Evolutionary conservation across 2,797 vertebrate genomes (phyloP), one percentile per base, ranked within the genome.

Genomic region (Poeciliopsis turneri): DNA sequence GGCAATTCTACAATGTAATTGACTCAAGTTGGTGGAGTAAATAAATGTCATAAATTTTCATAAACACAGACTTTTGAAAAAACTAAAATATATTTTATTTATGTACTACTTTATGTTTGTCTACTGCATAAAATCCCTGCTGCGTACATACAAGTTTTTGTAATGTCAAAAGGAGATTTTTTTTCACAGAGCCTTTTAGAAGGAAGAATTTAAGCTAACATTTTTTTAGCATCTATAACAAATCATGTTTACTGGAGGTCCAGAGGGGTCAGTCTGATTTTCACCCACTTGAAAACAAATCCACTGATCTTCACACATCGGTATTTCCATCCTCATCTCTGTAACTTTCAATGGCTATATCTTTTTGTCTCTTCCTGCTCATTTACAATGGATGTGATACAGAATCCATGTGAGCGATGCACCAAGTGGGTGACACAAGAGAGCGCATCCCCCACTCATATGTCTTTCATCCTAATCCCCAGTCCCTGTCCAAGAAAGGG

Each of bases 401-500:
- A 79, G 85, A 90, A 86, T 86, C 75, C 78, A 28, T 72, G 76
- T 78, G 85, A 89, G 79, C 78, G 79, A 90, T 88, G 87, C 77
- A 82, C 80, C 86, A 61, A 91, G 84, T 57, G 79, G 84, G 87
- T 81, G 88, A 90, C 86, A 84, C 72, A 89, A 90, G 80, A 85
- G 86, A 88, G 90, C 80, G 91, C 89, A 90, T 92, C 87, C 93
- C 93, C 68, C 74, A 92, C 91, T 92, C 92, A 49, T 92, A 88
- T 66, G 85, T 91, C 92, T 94, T 94, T 94, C 88, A 94, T 94
- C 90, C 91, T 92, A 93, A 94, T 91, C 94, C 91, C 64, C 88
- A 84, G 92, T 94, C 90, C 92, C 93, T 94, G 90, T 93, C 92
- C 89, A 92, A 93, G 93, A 93, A 92, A 94, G 93, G 94, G 94